These are phyloP conservation scores for Stigmatopora nigra DNA, from an alignment of 2,113 vertebrate species.

Conservation along the genomic window DNA sequence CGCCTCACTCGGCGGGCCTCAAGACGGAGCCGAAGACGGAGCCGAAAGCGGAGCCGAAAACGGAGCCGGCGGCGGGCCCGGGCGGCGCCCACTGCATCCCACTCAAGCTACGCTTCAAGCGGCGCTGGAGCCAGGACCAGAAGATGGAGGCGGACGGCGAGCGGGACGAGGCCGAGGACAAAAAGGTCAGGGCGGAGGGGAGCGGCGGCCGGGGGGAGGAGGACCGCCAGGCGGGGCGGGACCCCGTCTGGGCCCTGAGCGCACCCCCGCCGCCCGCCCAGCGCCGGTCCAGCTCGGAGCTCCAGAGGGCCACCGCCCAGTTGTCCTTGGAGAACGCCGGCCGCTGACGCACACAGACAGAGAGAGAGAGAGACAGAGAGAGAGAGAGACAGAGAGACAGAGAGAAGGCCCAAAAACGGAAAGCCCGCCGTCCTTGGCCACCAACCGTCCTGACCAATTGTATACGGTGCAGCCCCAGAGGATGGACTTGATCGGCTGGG, in stretches of 20 bases:
- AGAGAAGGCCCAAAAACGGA: too few relatives aligned
- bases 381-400: too few relatives aligned
- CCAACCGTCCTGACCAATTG: too few relatives aligned
- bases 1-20: constrained; percentile 32
- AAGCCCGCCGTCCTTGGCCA: too few relatives aligned
- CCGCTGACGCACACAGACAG: constrained; percentile 58
- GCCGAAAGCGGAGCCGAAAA: too few relatives aligned
- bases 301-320: constrained; percentile 84
- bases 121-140: constrained; percentile 89
- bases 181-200: constrained; percentile 75
- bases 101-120: constrained; percentile 85
- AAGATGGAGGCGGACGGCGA: constrained; percentile 77
- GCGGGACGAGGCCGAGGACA: constrained; percentile 70
- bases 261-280: constrained; percentile 54
- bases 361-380: constrained; percentile 27
- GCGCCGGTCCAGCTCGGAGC: constrained; percentile 78
- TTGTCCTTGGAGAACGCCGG: constrained; percentile 81
- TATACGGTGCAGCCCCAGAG: too few relatives aligned
- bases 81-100: constrained; percentile 76
- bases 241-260: constrained; percentile 43
- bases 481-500: too few relatives aligned
- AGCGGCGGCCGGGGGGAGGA: constrained; percentile 46
- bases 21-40: constrained; percentile 58
- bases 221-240: constrained; percentile 31
- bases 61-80: constrained; percentile 52